phyloP scores from a whole-genome alignment of 2,797 vertebrate species.

The Sebastiscus albofasciatus region DNA sequence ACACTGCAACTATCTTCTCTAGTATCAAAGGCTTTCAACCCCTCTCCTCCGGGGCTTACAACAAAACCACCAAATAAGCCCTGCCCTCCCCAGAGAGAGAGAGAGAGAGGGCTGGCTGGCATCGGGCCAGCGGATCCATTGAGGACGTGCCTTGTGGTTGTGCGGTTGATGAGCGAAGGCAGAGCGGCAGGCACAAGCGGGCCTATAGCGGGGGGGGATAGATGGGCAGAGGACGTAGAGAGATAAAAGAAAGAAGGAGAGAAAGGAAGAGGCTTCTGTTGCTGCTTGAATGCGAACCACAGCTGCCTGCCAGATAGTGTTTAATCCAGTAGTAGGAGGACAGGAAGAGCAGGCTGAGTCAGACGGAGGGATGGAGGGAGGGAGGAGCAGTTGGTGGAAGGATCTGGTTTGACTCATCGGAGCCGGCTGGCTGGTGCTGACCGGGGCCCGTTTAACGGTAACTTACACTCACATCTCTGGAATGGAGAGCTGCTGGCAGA shows the following conservation, averaged over 20 bases:
- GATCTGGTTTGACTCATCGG: slow-evolving; percentile 71
- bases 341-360: slow-evolving; percentile 45
- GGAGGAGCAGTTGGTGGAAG: not conserved
- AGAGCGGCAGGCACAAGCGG: slow-evolving; percentile 39
- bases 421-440: slow-evolving; percentile 49
- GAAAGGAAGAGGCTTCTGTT: slow-evolving; percentile 21
- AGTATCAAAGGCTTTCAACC: slow-evolving; percentile 51
- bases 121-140: slow-evolving; percentile 41
- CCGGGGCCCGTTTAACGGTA: slow-evolving; percentile 39
- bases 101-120: slow-evolving; percentile 44
- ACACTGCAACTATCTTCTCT: slow-evolving; percentile 3
- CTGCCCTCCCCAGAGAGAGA: not conserved
- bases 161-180: slow-evolving; percentile 39
- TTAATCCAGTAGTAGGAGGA: slow-evolving; percentile 45
- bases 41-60: slow-evolving; percentile 3
- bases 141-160: slow-evolving; percentile 55
- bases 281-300: slow-evolving; percentile 60
- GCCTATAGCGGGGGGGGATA: slow-evolving; percentile 14
- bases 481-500: slow-evolving; percentile 73
- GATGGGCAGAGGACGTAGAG: slow-evolving; percentile 4
- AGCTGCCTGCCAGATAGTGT: slow-evolving; percentile 56
- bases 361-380: slow-evolving; percentile 36
- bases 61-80: slow-evolving; percentile 33
- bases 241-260: slow-evolving; percentile 37
- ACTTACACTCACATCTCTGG: slow-evolving; percentile 70